Conservation (phyloP, 2,888 invertebrate genomes). For the Hydroisotoma schaefferi region DNA sequence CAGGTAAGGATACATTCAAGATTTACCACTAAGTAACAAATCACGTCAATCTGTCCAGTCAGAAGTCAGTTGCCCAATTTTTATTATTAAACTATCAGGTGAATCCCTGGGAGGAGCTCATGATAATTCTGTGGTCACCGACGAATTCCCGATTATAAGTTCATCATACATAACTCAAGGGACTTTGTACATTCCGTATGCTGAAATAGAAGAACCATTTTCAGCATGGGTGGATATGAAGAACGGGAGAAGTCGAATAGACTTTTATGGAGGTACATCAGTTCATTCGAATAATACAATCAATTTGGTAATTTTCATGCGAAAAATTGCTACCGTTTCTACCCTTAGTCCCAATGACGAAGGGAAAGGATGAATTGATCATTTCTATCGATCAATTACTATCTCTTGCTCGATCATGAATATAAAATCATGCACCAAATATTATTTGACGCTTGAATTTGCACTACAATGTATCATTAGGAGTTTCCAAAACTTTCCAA, state of each 20-base stretch:
- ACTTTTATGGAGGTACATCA: slow-evolving; percentile 86
- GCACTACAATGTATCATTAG: too few species aligned
- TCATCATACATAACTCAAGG: slow-evolving; percentile 72
- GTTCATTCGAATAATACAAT: too few species aligned
- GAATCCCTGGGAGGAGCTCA: slow-evolving; percentile 32
- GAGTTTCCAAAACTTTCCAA: slow-evolving; percentile 89
- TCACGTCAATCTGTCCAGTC: neutral
- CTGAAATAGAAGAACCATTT: slow-evolving; percentile 79
- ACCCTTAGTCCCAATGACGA: too few species aligned
- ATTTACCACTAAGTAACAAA: too few species aligned
- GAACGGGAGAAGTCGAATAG: slow-evolving; percentile 73
- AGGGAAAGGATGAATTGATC: too few species aligned
- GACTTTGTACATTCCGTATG: slow-evolving; percentile 81
- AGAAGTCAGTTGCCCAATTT: neutral
- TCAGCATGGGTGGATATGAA: slow-evolving; percentile 78
- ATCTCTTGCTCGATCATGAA: too few species aligned
- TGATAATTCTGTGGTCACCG: slow-evolving; percentile 37
- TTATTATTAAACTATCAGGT: neutral
- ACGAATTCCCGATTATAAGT: slow-evolving; percentile 56
- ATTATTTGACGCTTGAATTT: too few species aligned
- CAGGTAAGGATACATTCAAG: too few species aligned
- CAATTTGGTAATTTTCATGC: too few species aligned
- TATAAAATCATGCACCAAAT: too few species aligned
- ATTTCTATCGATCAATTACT: too few species aligned
- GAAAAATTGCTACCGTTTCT: too few species aligned